Percentiles rank a stretch among this genome's conserved stretches.
Evolutionary conservation across 2,888 invertebrate species (phyloP).

Genomic region (Polyploca ridens): DNA sequence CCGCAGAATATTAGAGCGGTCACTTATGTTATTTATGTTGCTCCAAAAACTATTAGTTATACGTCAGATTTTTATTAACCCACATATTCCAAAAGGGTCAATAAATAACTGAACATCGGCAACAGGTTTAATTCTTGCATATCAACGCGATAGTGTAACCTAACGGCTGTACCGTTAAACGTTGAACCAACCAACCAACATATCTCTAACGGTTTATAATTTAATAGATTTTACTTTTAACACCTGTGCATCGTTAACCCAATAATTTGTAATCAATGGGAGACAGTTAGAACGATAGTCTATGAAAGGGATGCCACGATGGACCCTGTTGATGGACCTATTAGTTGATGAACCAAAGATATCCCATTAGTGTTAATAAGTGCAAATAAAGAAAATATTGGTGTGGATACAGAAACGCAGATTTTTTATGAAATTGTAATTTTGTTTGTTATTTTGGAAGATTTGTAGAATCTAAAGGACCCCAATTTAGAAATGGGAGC

Average conservation of each 20-base stretch:
- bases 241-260: slow-evolving; percentile 13
- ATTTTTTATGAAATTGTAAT: no score
- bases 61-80: neutral
- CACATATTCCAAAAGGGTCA: slow-evolving; percentile 4
- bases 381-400: no score
- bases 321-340: neutral
- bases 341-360: neutral
- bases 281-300: neutral
- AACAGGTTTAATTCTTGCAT: slow-evolving; percentile 14
- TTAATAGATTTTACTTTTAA: slow-evolving; percentile 16
- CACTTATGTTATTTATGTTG: neutral
- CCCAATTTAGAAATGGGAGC: no score
- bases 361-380: no score
- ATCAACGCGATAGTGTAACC: slow-evolving; percentile 10
- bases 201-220: slow-evolving; percentile 14
- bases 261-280: slow-evolving; percentile 9
- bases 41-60: neutral
- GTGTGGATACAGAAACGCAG: no score
- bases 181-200: slow-evolving; percentile 9
- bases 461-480: no score
- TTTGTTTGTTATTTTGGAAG: no score
- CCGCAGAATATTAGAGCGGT: neutral
- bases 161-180: slow-evolving; percentile 21
- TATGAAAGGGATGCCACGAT: neutral
- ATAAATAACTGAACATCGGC: slow-evolving; percentile 10